These are phyloP conservation scores for Junco hyemalis DNA, from an alignment of 2,113 vertebrate species.

Conservation along the genomic window DNA sequence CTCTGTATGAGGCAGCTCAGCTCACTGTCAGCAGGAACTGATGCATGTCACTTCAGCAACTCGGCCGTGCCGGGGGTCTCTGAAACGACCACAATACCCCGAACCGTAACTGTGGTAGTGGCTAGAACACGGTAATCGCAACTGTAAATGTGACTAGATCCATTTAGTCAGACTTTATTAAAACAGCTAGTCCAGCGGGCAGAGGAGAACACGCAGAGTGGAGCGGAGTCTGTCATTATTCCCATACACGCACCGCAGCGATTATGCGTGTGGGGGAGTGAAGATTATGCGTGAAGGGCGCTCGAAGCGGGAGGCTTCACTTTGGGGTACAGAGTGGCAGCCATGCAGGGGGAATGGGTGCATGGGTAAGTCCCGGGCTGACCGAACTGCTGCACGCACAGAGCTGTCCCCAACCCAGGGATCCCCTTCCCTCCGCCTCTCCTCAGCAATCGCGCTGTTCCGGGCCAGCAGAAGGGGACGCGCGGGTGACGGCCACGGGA, in stretches of 20 bases:
- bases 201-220: neutral
- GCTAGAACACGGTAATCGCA: fast-evolving
- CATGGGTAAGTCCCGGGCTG: fast-evolving
- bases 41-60: neutral
- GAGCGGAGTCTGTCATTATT: neutral
- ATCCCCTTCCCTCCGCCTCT: neutral
- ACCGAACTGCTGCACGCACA: fast-evolving
- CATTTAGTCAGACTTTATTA: neutral
- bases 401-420: neutral
- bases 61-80: neutral
- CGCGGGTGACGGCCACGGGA: neutral
- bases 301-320: fast-evolving
- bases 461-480: neutral
- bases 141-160: neutral
- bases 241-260: fast-evolving
- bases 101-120: fast-evolving
- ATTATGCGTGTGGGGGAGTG: neutral
- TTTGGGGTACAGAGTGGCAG: fast-evolving
- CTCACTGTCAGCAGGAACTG: neutral
- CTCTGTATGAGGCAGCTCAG: neutral
- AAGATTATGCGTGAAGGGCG: neutral
- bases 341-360: fast-evolving
- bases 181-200: neutral
- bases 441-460: neutral
- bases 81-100: neutral